phyloP scores from a whole-genome alignment of 2,888 invertebrate genomes.

The Eueremaeus valkanovi region DNA sequence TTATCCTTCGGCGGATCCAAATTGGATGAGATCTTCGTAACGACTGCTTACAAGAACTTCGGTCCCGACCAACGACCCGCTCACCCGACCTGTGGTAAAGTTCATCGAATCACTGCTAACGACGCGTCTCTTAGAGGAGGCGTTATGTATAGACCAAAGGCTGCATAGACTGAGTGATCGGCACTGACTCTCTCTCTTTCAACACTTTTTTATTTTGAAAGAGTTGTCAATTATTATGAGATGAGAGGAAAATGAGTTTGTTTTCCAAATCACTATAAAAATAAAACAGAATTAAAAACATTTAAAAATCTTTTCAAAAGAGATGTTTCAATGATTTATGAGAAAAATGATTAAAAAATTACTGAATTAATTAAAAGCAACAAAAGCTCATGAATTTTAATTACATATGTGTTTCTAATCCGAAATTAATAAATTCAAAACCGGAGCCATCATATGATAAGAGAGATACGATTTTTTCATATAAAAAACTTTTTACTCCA shows the following conservation, averaged over 20 bases:
- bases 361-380: neutral
- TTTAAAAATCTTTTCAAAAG: no score
- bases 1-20: constrained; percentile 2
- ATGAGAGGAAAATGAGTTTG: no score
- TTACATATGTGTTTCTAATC: neutral
- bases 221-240: no score
- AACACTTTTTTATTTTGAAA: no score
- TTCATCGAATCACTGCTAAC: neutral
- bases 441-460: neutral
- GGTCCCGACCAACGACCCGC: constrained; percentile 12
- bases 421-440: neutral
- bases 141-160: constrained; percentile 12
- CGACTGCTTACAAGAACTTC: constrained; percentile 22
- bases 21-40: neutral
- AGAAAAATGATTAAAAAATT: no score
- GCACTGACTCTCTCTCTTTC: no score
- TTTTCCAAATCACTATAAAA: no score
- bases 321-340: no score
- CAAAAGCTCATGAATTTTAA: neutral
- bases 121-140: neutral
- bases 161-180: neutral
- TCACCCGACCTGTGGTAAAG: constrained; percentile 1
- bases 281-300: no score
- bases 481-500: no score
- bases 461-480: no score